Evolutionary conservation across 2,888 invertebrate genomes (phyloP).

Genomic region (Sylvicola cinctus): DNA sequence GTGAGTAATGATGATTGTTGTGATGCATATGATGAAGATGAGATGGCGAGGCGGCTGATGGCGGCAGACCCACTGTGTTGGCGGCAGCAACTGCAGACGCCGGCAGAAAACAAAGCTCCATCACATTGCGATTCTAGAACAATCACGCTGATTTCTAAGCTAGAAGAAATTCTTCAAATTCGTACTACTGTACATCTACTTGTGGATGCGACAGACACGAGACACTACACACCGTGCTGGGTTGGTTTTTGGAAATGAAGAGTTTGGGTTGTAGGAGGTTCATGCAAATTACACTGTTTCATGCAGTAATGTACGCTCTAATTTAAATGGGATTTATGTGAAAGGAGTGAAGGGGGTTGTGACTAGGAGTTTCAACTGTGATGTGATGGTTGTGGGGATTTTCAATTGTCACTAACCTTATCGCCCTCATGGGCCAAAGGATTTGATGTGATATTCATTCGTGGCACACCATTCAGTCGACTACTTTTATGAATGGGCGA

Average conservation of each 20-base stretch:
- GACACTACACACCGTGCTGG: too few relatives aligned
- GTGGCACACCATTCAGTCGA: slow-evolving; percentile 21
- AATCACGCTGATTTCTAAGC: slow-evolving; percentile 21
- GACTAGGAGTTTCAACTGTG: too few relatives aligned
- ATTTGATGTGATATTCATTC: slow-evolving; percentile 26
- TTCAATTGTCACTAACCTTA: slow-evolving; percentile 5
- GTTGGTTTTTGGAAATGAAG: too few relatives aligned
- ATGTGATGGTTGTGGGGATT: too few relatives aligned
- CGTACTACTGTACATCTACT: slow-evolving; percentile 11
- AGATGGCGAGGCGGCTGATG: slow-evolving; percentile 11
- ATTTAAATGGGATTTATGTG: too few relatives aligned
- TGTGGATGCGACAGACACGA: slow-evolving; percentile 4
- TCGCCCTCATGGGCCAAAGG: slow-evolving; percentile 20
- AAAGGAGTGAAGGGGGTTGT: too few relatives aligned
- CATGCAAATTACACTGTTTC: too few relatives aligned
- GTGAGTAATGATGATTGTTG: slow-evolving; percentile 9
- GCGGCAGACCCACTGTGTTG: slow-evolving; percentile 11
- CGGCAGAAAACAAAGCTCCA: slow-evolving; percentile 24
- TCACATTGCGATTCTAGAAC: slow-evolving; percentile 25
- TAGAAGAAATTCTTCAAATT: slow-evolving; percentile 14
- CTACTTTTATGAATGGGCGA: slow-evolving; percentile 15
- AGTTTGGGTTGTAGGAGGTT: too few relatives aligned
- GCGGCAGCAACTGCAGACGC: slow-evolving; percentile 13
- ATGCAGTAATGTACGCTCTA: too few relatives aligned
- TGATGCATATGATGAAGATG: slow-evolving; percentile 1